Conservation (phyloP, 2,797 vertebrate genomes). For the Parauchenoglanis punctatus region DNA sequence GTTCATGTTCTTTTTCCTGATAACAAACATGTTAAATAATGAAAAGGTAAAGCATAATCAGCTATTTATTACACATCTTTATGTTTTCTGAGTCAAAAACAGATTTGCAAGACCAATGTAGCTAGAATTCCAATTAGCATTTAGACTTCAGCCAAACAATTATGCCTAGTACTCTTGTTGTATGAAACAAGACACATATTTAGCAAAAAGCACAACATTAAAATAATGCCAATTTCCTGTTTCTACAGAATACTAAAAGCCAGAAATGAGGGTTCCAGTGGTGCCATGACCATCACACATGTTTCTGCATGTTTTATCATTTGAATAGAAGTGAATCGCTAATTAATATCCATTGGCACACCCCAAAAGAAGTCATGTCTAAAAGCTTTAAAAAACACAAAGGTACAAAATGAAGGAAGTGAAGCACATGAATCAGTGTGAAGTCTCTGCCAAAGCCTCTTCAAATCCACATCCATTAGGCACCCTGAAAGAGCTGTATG, state of each 20-base stretch:
- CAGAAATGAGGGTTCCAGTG: not conserved
- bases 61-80: not conserved
- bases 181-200: not conserved
- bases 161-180: not conserved
- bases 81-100: not conserved
- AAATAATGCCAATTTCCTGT: slow-evolving; percentile 2
- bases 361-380: slow-evolving; percentile 42
- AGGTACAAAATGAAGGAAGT: slow-evolving; percentile 30
- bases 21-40: not conserved
- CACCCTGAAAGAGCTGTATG: slow-evolving; percentile 54
- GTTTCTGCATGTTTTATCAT: slow-evolving; percentile 26
- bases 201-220: not conserved
- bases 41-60: not conserved
- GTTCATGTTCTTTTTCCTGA: not conserved
- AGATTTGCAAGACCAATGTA: not conserved
- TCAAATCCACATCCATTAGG: slow-evolving; percentile 56
- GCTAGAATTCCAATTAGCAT: not conserved
- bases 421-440: slow-evolving; percentile 41
- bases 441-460: slow-evolving; percentile 55
- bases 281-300: slow-evolving; percentile 15
- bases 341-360: slow-evolving; percentile 47
- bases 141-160: not conserved
- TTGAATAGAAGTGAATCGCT: slow-evolving; percentile 32
- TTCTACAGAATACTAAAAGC: slow-evolving; percentile 8
- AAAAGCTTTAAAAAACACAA: slow-evolving; percentile 39